Percentiles rank a stretch among this genome's conserved stretches.
Conservation (phyloP, 2,888 invertebrate species). For the Pyrrhia umbra region DNA sequence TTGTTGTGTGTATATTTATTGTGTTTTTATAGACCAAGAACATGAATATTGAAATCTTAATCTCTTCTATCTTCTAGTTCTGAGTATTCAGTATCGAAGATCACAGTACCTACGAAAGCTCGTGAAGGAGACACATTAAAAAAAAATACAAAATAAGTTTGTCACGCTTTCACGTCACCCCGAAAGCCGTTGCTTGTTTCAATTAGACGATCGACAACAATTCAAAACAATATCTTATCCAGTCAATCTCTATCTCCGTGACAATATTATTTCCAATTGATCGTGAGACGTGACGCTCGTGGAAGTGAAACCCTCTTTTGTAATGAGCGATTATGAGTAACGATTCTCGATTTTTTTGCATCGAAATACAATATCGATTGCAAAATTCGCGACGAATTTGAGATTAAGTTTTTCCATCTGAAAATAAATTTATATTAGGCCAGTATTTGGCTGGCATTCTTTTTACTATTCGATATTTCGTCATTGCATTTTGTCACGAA, state of each 20-base stretch:
- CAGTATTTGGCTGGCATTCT: constrained; percentile 50
- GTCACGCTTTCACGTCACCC: too few relatives aligned
- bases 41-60: too few relatives aligned
- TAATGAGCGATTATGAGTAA: constrained; percentile 80
- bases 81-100: too few relatives aligned
- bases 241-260: constrained; percentile 64
- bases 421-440: constrained; percentile 58
- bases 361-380: constrained; percentile 68
- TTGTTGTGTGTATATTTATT: too few relatives aligned
- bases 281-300: constrained; percentile 87
- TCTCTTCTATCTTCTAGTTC: too few relatives aligned
- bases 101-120: too few relatives aligned
- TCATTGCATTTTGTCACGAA: constrained; percentile 50
- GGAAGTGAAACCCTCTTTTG: constrained; percentile 86
- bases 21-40: too few relatives aligned
- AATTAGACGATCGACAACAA: background rate
- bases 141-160: too few relatives aligned
- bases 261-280: constrained; percentile 81
- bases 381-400: constrained; percentile 64
- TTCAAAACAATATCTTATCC: constrained; percentile 46
- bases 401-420: constrained; percentile 59
- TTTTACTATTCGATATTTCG: constrained; percentile 51
- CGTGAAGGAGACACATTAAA: too few relatives aligned
- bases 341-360: constrained; percentile 73
- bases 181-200: background rate